A percentile compares a stretch with the other conserved stretches of the same genome.
Evolutionary conservation across 2,888 invertebrate species (phyloP).

Genomic region (Ophion obscuratus): DNA sequence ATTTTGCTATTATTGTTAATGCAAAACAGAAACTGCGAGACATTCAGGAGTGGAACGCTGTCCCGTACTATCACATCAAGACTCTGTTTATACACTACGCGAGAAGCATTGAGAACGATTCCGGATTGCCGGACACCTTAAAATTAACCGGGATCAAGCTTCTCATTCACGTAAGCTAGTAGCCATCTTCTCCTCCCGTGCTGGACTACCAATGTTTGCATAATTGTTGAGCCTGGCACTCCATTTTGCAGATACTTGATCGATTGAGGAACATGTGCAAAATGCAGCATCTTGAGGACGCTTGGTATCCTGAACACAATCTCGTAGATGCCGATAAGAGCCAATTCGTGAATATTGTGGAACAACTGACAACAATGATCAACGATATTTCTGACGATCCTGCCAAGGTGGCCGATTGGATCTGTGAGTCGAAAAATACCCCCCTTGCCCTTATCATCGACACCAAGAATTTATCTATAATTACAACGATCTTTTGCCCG

Average conservation of each 20-base stretch:
- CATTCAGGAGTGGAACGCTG: conserved; percentile 81
- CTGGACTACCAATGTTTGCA: background rate
- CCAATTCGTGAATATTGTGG: conserved; percentile 60
- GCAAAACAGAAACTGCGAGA: conserved; percentile 85
- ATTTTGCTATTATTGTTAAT: background rate
- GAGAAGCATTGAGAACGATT: conserved; percentile 69
- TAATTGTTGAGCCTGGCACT: background rate
- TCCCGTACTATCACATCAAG: conserved; percentile 87
- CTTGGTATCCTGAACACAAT: conserved; percentile 85
- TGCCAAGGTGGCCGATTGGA: conserved; percentile 74
- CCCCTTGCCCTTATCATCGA: too few relatives aligned
- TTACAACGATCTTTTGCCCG: background rate
- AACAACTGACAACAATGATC: conserved; percentile 68
- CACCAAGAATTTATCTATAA: background rate
- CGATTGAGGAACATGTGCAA: conserved; percentile 81
- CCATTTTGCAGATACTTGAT: conserved; percentile 81
- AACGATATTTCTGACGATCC: conserved; percentile 69
- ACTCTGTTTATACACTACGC: conserved; percentile 85
- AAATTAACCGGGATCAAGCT: conserved; percentile 60
- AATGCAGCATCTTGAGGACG: conserved; percentile 82
- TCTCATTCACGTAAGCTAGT: conserved; percentile 71
- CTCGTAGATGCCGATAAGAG: conserved; percentile 77
- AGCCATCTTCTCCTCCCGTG: background rate
- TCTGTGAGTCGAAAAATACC: conserved; percentile 76
- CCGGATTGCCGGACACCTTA: conserved; percentile 31